Conservation (phyloP, 23 tunicate species). For the Trididemnum clinides region DNA sequence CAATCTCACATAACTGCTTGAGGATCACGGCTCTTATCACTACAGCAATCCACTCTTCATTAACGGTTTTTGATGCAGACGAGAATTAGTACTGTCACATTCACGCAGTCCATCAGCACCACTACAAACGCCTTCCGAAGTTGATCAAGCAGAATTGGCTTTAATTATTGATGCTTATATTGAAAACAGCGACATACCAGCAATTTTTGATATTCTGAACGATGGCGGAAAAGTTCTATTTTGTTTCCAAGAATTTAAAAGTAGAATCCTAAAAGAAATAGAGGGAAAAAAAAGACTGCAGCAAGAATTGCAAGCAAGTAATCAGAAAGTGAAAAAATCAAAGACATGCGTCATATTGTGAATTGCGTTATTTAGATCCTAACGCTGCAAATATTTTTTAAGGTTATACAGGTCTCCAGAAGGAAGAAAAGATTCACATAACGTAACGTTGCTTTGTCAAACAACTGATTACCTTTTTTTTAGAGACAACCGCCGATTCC, state of each 20-base stretch:
- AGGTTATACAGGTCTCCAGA: too few species aligned
- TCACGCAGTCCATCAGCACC: background rate
- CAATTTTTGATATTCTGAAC: background rate
- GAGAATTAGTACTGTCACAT: background rate
- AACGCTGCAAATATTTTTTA: too few species aligned
- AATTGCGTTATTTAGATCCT: too few species aligned
- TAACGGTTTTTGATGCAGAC: background rate
- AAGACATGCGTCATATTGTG: slow-evolving; percentile 26
- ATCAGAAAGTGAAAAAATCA: background rate
- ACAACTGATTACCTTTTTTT: too few species aligned
- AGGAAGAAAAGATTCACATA: too few species aligned
- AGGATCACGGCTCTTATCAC: too few species aligned
- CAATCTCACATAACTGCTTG: too few species aligned
- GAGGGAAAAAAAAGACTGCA: background rate
- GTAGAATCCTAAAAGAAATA: background rate
- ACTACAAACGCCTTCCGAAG: background rate
- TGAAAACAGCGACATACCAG: slow-evolving; percentile 1
- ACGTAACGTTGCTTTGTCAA: too few species aligned
- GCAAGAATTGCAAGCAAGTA: background rate
- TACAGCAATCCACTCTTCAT: too few species aligned
- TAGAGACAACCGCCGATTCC: too few species aligned
- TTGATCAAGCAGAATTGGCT: background rate
- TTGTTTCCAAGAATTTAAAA: background rate
- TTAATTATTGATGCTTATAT: background rate
- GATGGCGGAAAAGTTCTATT: slow-evolving; percentile 1